Evolutionary conservation across 2,888 invertebrate species (phyloP), one percentile per base, ranked within the genome.

Genomic region (Stenurella melanura): DNA sequence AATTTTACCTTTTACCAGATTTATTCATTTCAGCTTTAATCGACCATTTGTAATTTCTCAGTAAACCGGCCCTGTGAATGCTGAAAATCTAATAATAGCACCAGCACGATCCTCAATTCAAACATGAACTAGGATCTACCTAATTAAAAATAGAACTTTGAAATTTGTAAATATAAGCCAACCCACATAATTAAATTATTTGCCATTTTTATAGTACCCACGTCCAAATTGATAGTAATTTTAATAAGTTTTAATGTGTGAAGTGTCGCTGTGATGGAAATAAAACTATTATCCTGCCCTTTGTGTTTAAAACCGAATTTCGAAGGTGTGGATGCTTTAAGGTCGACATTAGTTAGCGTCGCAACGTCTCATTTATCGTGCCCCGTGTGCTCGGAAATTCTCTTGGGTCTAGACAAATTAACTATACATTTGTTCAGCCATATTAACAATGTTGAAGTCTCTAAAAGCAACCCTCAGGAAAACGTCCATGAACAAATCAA

Each of bases 371-470:
- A 93, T 79, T 90, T 96, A 82, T 87, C 92, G 72, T 96, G 96
- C 87, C 96, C 96, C 15, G 93, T 96, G 78, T 96, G 96, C 87
- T 92, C 93, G 85, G 95, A 96, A 85, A 90, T 93, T 82, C 90
- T 96, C 19, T 90, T 92, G 79, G 96, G 96, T 0, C 91, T 96
- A 80, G 96, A 96, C 88, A 96, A 96, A 90, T 90, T 96, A 69
- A 96, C 96, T 0, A 95, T 96, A 85, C 96, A 96, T 89, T 90
- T 96, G 81, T 96, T 96, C 86, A 93, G 93, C 15, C 80, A 79
- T 19, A 60, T 77, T 10, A 66, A 34, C 26, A 73, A 58, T 18
- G 70, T 61, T 12, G 26, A 61, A 30, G 30, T 56, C 4, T 54
- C 60, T 10, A 63, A 58, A 58, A 69, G 15, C 10, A n/a, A 21